Conservation (phyloP, 92 coral and sea anemone species). For the Porites evermanni region DNA sequence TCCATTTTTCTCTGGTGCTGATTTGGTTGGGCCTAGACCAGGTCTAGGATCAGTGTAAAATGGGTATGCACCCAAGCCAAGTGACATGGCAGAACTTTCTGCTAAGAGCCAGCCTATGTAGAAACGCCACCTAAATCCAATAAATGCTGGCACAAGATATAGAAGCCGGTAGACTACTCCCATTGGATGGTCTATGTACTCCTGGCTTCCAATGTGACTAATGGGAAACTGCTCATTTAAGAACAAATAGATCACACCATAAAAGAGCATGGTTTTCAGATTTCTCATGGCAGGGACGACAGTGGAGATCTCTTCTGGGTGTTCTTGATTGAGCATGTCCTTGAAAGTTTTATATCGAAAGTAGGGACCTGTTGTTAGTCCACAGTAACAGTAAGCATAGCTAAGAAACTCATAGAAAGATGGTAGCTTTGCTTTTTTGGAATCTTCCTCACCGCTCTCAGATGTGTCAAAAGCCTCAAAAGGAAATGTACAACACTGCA, state of each 20-base stretch:
- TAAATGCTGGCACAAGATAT: slow-evolving; percentile 87
- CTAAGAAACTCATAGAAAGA: slow-evolving; percentile 84
- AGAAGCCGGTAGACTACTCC: slow-evolving; percentile 79
- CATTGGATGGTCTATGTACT: slow-evolving; percentile 82
- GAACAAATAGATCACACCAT: slow-evolving; percentile 64
- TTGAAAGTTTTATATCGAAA: slow-evolving; percentile 91
- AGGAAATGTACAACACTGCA: slow-evolving; percentile 91
- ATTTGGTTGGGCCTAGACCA: slow-evolving; percentile 90
- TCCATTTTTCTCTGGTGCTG: slow-evolving; percentile 52
- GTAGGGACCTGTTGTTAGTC: slow-evolving; percentile 94
- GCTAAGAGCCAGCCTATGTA: slow-evolving; percentile 96
- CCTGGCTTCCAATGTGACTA: slow-evolving; percentile 74
- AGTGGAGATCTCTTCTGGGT: slow-evolving; percentile 80
- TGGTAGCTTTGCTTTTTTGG: slow-evolving; percentile 47
- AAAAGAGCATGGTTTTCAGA: slow-evolving; percentile 67
- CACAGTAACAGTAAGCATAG: slow-evolving; percentile 90
- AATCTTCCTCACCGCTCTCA: slow-evolving; percentile 52
- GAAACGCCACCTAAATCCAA: slow-evolving; percentile 95
- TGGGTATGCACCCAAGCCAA: slow-evolving; percentile 95
- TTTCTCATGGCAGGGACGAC: slow-evolving; percentile 74
- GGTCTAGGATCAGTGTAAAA: slow-evolving; percentile 86
- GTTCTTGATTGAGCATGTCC: slow-evolving; percentile 88
- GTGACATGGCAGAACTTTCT: slow-evolving; percentile 85
- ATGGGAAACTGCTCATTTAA: slow-evolving; percentile 81
- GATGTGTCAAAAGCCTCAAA: slow-evolving; percentile 91